Base-by-base conservation (phyloP, 2,888 invertebrate species). In the Erebia palarica region DNA sequence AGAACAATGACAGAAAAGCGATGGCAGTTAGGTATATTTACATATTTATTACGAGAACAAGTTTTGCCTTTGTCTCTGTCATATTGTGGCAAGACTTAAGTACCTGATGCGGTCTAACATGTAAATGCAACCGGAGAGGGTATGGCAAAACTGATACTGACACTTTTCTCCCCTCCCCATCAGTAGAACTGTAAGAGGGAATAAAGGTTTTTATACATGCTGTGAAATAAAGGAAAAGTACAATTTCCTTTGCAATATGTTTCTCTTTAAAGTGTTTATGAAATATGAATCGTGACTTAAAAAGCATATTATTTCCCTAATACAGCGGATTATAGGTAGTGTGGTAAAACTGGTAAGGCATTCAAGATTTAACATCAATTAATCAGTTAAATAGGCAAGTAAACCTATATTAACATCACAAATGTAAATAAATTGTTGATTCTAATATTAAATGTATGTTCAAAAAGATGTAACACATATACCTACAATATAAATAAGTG, bases 301-400 rank as follows among this genome's bases (percentile, higher is more conserved):
- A 87, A 90, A 89, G 90, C 90, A 89, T 91, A 89, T 90, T 92
- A 91, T 90, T 91, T 86, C 86, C 89, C 90, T 92, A 91, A 91
- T 90, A 86, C 16, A 53, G 16, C 89, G 11, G 21, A 21, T 18
- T 47, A 11, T 55, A 21, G 5, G n/a, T 55, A 63, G 55, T 9
- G 21, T 21, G 21, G 14, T 58, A 58, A 47, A 14, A 57, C 18
- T 65, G 55, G 21, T 21, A 55, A 65, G 36, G 10, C 10, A n/a
- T 51, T 14, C 49, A 21, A 58, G n/a, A n/a, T 53, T 3, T n/a
- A n/a, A 10, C 18, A 57, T 21, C 21, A n/a, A n/a, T n/a, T n/a
- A n/a, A n/a, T n/a, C n/a, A n/a, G n/a, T n/a, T n/a, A n/a, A n/a
- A n/a, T n/a, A n/a, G n/a, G n/a, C n/a, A n/a, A n/a, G n/a, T n/a